These are phyloP conservation scores for Apis florea DNA, from an alignment of 1,140 invertebrate genomes.

Conservation along the genomic window DNA sequence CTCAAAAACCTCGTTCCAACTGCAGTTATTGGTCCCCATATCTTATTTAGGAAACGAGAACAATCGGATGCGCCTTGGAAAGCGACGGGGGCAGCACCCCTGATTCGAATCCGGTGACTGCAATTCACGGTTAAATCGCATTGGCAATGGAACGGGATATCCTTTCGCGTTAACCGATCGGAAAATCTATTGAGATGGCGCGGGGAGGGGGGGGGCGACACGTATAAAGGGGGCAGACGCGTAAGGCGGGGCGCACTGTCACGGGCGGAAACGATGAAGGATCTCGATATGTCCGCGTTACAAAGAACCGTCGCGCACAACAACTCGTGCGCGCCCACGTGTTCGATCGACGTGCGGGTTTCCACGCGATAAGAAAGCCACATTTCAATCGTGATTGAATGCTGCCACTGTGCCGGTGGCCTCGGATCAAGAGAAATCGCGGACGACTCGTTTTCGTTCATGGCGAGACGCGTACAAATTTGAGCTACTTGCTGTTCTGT, in stretches of 20 bases:
- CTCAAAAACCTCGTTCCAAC: too few species aligned
- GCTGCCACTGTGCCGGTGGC: conserved; percentile 26
- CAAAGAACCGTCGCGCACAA: conserved; percentile 1
- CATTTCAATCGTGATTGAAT: conserved; percentile 62
- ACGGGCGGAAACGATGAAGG: conserved; percentile 46
- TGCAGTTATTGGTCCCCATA: too few species aligned
- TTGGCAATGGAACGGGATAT: background rate
- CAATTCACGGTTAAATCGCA: conserved; percentile 12
- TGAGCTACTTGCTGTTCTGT: too few species aligned
- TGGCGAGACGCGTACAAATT: too few species aligned
- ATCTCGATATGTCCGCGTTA: conserved; percentile 46
- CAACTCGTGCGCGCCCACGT: conserved; percentile 4
- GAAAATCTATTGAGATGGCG: conserved; percentile 37
- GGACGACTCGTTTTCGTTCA: background rate
- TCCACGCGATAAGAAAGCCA: conserved; percentile 53
- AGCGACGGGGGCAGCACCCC: too few species aligned
- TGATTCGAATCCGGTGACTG: background rate
- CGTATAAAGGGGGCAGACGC: background rate
- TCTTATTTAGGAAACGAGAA: too few species aligned
- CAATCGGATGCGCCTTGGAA: too few species aligned
- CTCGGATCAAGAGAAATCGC: conserved; percentile 46
- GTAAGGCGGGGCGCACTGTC: conserved; percentile 18
- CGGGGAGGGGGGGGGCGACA: background rate
- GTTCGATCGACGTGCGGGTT: conserved; percentile 33
- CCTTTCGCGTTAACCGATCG: conserved; percentile 21